A percentile compares a stretch with the other conserved stretches of the same genome.
Evolutionary conservation across 1,140 invertebrate genomes (phyloP).

Genomic region (Anastrepha ludens): DNA sequence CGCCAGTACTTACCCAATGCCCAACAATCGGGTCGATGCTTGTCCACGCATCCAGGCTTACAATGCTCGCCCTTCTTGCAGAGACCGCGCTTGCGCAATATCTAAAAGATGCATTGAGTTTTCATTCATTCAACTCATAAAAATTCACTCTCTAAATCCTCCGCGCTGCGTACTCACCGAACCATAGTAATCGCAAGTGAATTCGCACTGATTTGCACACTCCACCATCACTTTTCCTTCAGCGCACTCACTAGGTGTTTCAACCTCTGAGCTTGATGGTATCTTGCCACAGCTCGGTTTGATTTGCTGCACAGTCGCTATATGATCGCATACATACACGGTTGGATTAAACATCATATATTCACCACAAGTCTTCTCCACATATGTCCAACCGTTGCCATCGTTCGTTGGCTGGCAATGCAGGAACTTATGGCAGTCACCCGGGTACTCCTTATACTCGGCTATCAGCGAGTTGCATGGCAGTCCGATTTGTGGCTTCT

Average conservation of each 20-base stretch:
- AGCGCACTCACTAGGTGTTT: constrained; percentile 64
- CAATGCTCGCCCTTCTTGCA: constrained; percentile 67
- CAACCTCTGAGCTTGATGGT: background rate
- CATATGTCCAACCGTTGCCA: constrained; percentile 67
- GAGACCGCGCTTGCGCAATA: constrained; percentile 65
- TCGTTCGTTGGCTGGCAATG: constrained; percentile 75
- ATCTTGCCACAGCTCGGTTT: constrained; percentile 77
- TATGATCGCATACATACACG: constrained; percentile 79
- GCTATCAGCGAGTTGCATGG: constrained; percentile 63
- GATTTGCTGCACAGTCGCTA: constrained; percentile 77
- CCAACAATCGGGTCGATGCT: constrained; percentile 63
- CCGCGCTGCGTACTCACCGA: constrained; percentile 61
- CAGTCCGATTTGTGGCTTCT: constrained; percentile 63
- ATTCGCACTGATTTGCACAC: constrained; percentile 80
- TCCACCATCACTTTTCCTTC: constrained; percentile 75
- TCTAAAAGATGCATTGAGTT: constrained; percentile 46
- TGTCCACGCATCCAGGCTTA: constrained; percentile 73
- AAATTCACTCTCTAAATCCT: background rate
- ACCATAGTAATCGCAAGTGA: constrained; percentile 78
- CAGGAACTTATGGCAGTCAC: constrained; percentile 79
- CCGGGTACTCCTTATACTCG: constrained; percentile 74
- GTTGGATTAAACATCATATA: constrained; percentile 80
- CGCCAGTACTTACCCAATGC: constrained; percentile 76
- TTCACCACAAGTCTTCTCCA: constrained; percentile 78
- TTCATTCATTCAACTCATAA: background rate